phyloP scores from a whole-genome alignment of 37 sponge, comb jelly and placozoan species.

The Eunapius fragilis region DNA sequence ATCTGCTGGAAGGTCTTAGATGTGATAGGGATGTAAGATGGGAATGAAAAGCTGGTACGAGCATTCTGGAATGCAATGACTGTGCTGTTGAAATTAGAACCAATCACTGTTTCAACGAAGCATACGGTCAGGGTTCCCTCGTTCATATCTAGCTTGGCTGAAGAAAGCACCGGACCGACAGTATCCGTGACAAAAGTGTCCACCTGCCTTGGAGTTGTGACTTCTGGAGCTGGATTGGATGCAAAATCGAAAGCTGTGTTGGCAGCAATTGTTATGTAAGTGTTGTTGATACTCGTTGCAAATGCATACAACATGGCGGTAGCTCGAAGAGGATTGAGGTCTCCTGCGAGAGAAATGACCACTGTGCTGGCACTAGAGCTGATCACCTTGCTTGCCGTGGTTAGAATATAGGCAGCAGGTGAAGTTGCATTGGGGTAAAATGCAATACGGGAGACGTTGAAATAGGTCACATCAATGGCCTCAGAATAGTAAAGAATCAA shows the following conservation, averaged over 20 bases:
- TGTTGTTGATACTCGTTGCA: constrained; percentile 31
- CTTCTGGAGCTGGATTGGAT: constrained; percentile 32
- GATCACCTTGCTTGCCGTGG: constrained; percentile 33
- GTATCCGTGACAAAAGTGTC: constrained; percentile 49
- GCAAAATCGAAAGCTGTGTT: constrained; percentile 67
- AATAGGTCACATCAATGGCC: constrained; percentile 59
- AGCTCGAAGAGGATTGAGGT: constrained; percentile 73
- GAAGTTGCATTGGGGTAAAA: constrained; percentile 44
- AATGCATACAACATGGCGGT: constrained; percentile 23
- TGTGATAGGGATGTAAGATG: constrained; percentile 51
- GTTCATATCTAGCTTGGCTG: constrained; percentile 71
- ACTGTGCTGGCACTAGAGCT: constrained; percentile 44
- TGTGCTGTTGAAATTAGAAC: constrained; percentile 54
- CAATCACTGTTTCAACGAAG: constrained; percentile 80
- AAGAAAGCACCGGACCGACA: constrained; percentile 51
- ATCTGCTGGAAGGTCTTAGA: neutral
- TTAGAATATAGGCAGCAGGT: constrained; percentile 31
- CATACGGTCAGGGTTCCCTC: constrained; percentile 50
- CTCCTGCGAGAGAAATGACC: constrained; percentile 49
- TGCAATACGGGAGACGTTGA: constrained; percentile 46
- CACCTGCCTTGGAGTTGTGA: constrained; percentile 9
- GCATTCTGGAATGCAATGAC: constrained; percentile 68
- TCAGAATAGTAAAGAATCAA: constrained; percentile 77
- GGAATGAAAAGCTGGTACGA: constrained; percentile 28
- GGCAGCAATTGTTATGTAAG: constrained; percentile 59